Conservation (phyloP, 2,797 vertebrate species). For the Amblyraja radiata region DNA sequence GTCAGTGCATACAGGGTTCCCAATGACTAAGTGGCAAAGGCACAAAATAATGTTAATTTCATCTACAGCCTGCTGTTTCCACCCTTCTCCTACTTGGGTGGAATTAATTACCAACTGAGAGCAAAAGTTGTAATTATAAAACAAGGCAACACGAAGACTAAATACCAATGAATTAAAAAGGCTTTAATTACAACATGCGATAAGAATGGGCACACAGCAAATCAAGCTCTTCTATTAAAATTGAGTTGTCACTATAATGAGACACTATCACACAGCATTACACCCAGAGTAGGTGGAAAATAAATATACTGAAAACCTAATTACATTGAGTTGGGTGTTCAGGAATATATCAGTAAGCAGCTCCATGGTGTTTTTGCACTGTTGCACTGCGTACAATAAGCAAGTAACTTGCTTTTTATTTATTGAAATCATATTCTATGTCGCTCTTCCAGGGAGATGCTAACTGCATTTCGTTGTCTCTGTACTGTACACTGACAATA, state of each 20-base stretch:
- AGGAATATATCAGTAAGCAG: background rate
- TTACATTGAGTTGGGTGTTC: background rate
- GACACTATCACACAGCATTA: background rate
- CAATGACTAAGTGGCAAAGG: background rate
- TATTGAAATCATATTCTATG: too few relatives aligned
- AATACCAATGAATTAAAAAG: background rate
- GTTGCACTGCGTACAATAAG: background rate
- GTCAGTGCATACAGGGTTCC: background rate
- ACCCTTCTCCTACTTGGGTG: background rate
- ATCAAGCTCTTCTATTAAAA: background rate
- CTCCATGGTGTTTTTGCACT: background rate
- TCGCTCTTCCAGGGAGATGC: too few relatives aligned
- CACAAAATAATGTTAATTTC: background rate
- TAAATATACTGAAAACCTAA: background rate
- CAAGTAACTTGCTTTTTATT: background rate
- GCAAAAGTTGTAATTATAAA: background rate
- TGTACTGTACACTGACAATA: too few relatives aligned
- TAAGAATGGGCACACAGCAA: background rate
- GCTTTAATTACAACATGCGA: background rate
- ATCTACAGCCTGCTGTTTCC: background rate
- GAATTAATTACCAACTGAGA: background rate
- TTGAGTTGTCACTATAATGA: background rate
- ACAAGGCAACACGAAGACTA: background rate
- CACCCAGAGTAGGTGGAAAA: background rate
- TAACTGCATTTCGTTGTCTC: too few relatives aligned